phyloP scores from a whole-genome alignment of 2,888 invertebrate genomes.

The Eupeodes latifasciatus region DNA sequence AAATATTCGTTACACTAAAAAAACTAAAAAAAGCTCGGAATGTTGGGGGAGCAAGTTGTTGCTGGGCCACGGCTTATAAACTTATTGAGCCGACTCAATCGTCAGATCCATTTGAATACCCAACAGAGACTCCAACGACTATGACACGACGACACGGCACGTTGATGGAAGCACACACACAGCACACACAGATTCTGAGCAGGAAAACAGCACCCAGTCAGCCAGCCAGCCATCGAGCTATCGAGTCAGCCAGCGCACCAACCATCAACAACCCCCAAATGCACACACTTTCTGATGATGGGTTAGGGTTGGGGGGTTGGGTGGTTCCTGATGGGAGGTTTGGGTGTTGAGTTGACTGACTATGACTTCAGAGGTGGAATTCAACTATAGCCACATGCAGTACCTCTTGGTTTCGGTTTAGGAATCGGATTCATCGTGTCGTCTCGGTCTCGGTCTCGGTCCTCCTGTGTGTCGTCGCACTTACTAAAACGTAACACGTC shows the following conservation, averaged over 20 bases:
- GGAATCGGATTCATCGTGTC: conserved; percentile 63
- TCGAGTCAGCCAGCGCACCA: neutral
- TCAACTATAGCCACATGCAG: conserved; percentile 63
- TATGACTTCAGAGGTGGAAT: conserved; percentile 55
- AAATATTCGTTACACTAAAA: conserved; percentile 31
- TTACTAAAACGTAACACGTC: conserved; percentile 33
- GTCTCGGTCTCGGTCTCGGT: conserved; percentile 64
- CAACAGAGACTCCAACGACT: conserved; percentile 67
- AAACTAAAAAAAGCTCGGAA: neutral
- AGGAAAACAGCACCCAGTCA: conserved; percentile 7
- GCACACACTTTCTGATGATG: conserved; percentile 55
- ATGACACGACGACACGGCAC: conserved; percentile 12
- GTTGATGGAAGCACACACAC: conserved; percentile 46
- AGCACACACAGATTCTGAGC: neutral
- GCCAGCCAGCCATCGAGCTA: too few relatives aligned
- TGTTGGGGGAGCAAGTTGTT: conserved; percentile 62
- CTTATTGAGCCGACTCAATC: conserved; percentile 73
- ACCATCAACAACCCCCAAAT: conserved; percentile 47
- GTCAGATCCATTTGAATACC: conserved; percentile 75
- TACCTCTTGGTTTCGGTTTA: conserved; percentile 30
- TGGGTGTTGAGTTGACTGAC: neutral
- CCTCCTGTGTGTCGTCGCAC: conserved; percentile 54
- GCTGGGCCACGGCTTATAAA: conserved; percentile 69
- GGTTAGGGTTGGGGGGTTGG: neutral
- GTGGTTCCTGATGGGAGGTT: neutral